phyloP scores from a whole-genome alignment of 2,888 invertebrate species.

The Hypsopygia costalis region DNA sequence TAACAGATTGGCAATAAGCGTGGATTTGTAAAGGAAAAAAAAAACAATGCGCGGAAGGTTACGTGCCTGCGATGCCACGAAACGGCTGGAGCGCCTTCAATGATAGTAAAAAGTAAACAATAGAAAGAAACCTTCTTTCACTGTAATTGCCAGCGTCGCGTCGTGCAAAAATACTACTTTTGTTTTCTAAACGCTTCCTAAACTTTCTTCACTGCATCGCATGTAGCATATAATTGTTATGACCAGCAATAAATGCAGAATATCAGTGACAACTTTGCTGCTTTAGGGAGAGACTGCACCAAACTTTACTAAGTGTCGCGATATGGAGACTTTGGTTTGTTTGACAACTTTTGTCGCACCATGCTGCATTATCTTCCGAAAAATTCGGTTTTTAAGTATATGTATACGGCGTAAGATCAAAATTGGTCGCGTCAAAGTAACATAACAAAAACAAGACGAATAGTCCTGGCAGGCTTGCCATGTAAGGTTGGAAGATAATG shows the following conservation, averaged over 20 bases:
- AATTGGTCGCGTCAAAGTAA: too few relatives aligned
- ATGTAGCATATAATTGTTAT: slow-evolving; percentile 18
- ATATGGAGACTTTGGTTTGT: too few relatives aligned
- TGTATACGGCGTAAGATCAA: too few relatives aligned
- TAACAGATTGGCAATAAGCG: slow-evolving; percentile 15
- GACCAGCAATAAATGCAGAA: slow-evolving; percentile 6
- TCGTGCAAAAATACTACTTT: slow-evolving; percentile 52
- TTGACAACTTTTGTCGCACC: too few relatives aligned
- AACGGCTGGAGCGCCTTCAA: slow-evolving; percentile 31
- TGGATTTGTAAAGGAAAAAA: slow-evolving; percentile 18
- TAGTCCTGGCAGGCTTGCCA: too few relatives aligned
- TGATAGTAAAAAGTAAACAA: slow-evolving; percentile 52
- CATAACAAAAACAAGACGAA: too few relatives aligned
- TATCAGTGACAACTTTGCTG: too few relatives aligned
- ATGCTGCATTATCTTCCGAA: too few relatives aligned
- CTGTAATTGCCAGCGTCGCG: slow-evolving; percentile 52
- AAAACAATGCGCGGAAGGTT: slow-evolving; percentile 64
- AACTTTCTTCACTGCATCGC: slow-evolving; percentile 40
- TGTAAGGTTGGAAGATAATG: too few relatives aligned
- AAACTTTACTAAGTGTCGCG: too few relatives aligned
- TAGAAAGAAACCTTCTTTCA: slow-evolving; percentile 55
- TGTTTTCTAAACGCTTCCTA: slow-evolving; percentile 68
- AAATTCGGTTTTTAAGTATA: too few relatives aligned
- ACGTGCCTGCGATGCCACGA: slow-evolving; percentile 18
- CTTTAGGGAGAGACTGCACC: too few relatives aligned